Conservation (phyloP, 2,797 vertebrate genomes). For the Acrocephalus scirpaceus region DNA sequence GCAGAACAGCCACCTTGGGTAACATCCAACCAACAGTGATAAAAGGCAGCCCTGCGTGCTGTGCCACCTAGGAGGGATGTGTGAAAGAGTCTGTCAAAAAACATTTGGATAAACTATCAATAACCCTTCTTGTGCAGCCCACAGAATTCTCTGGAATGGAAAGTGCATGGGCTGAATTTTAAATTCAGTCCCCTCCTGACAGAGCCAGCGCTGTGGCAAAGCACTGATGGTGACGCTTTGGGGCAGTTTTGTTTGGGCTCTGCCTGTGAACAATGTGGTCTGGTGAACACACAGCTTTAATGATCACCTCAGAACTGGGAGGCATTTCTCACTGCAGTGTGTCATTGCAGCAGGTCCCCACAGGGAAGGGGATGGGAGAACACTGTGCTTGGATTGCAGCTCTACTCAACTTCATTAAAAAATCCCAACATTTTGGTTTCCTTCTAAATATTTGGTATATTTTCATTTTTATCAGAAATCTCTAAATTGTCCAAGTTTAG, state of each 20-base stretch:
- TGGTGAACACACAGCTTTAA: background rate
- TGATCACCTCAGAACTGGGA: background rate
- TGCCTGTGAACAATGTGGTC: background rate
- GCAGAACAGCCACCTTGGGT: constrained; percentile 48
- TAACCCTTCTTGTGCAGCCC: constrained; percentile 28
- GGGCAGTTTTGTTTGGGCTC: background rate
- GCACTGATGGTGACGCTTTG: background rate
- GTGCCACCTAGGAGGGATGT: constrained; percentile 43
- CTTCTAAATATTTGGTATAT: background rate
- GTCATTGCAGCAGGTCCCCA: background rate
- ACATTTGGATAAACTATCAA: constrained; percentile 56
- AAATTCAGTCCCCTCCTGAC: background rate
- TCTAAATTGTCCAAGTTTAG: background rate
- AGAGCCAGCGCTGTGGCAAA: background rate
- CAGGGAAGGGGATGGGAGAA: background rate
- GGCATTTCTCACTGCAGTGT: background rate
- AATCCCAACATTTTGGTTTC: background rate
- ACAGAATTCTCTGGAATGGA: constrained; percentile 19
- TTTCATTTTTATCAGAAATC: background rate
- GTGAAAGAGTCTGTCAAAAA: constrained; percentile 62
- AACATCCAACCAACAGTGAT: constrained; percentile 41
- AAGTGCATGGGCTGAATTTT: constrained; percentile 23
- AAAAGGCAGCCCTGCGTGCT: constrained; percentile 24
- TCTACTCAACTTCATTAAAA: background rate
- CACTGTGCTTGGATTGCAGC: background rate